Evolutionary conservation across 2,888 invertebrate genomes (phyloP), one percentile per base, ranked within the genome.

Genomic region (Eilema caniola): DNA sequence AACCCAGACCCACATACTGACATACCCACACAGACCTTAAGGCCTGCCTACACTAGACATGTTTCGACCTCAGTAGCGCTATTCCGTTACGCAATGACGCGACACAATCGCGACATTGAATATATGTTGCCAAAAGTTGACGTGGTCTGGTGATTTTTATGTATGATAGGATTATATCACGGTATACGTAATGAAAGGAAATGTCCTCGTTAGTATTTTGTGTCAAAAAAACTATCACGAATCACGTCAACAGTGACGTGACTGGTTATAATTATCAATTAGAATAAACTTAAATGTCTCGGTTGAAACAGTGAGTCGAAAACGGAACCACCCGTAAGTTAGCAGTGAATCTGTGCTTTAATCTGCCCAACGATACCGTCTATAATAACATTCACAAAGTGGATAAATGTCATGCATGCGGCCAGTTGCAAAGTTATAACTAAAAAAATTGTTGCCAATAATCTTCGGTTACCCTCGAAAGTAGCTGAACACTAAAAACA

Each of bases 31-130:
- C 66, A 66, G 57, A 64, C 41, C 59, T 69, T 59, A 60, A 37
- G 47, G 56, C 25, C 66, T 62, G 66, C 69, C 69, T 62, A 70
- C 69, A 65, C 64, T 16, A 65, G 20, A 11, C 28, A 20, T 20
- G 28, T 69, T 23, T 57, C 66, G 72, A 69, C 66, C 66, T 70
- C 41, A 56, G 23, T 33, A 16, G 57, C 57, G 37, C 31, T 25
- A 61, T 59, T 61, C 24, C 53, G 56, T 81, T 81, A 76, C 81
- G 83, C 75, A 82, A 81, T 60, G 23, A 24, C 25, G 73, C 82
- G 79, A 79, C 79, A 81, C 77, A 63, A 41, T 33, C 25, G 41
- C 78, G 85, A 85, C 86, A 86, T 86, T 86, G 86, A 85, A 85
- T 78, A 85, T 78, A 71, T 72, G 75, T 72, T 86, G 86, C 87